Base-by-base conservation (phyloP, 2,888 invertebrate species). In the Cerceris rybyensis region DNA sequence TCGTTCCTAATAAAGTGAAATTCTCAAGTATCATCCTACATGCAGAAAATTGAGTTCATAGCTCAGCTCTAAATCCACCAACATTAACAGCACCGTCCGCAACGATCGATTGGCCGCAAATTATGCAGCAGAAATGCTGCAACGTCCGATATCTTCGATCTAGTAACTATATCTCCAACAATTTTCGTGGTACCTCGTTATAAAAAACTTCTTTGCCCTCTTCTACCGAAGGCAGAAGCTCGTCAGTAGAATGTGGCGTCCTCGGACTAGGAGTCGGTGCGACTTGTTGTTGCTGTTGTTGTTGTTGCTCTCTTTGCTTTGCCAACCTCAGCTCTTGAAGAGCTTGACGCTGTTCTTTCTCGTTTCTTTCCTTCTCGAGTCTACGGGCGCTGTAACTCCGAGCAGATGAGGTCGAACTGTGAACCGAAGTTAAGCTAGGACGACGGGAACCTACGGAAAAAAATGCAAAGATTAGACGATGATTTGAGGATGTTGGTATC, bases 341-440 rank as follows among this genome's bases (percentile, higher is more conserved):
- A 92, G 96, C 96, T 81, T 94, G 94, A 66, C 97, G 93, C 88
- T 96, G 95, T 90, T 97, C 96, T 91, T 96, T 96, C 91, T 97
- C 96, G 90, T 96, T 96, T 73, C 96, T 93, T 90, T 97, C 97
- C 86, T 95, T 94, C 91, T 97, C 97, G 93, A 96, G 96, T 81
- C 96, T 94, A 91, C 95, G 95, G 86, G 96, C 94, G 90, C 97
- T 96, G 93, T 96, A 97, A 93, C 97, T 97, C 90, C 96, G 95
- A 81, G 96, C 95, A 65, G 97, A 97, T 78, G 96, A 97, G 87
- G 96, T 95, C 91, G 96, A 96, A 94, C 97, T 97, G 92, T 97
- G 97, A 88, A 97, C 94, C 82, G 97, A 97, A 85, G 96, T 96
- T 94, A 97, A 93, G 94, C 97, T 97, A 93, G 97, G 97, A 94